A percentile compares a stretch with the other conserved stretches of the same genome.
phyloP scores from a whole-genome alignment of 2,797 vertebrate species.

The Halcyon smyrnensis region DNA sequence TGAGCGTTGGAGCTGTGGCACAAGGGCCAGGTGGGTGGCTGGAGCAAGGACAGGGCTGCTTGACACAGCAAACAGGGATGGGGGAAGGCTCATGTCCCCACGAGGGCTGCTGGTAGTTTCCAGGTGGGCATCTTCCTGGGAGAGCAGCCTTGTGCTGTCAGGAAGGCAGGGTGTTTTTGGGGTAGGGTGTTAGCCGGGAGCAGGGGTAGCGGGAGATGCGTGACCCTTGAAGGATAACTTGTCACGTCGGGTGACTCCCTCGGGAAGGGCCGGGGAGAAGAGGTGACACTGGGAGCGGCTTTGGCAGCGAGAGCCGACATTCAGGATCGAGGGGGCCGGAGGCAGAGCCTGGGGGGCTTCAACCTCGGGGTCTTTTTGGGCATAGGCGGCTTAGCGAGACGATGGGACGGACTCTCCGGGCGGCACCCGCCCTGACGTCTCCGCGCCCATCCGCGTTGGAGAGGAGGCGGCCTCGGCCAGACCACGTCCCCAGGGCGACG shows the following conservation, averaged over 20 bases:
- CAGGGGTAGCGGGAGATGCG: fast-evolving
- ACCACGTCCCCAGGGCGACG: not conserved
- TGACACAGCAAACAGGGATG: too few relatives aligned
- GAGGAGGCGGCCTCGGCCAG: not conserved
- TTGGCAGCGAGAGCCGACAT: slow-evolving; percentile 41
- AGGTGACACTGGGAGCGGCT: not conserved
- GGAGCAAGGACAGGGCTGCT: too few relatives aligned
- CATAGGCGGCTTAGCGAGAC: slow-evolving; percentile 21
- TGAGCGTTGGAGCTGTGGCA: fast-evolving
- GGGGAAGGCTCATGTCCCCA: not conserved
- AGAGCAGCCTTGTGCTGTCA: not conserved
- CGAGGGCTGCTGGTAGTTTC: not conserved
- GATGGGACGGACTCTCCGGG: not conserved
- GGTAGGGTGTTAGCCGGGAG: not conserved
- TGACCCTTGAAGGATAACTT: not conserved
- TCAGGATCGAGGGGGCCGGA: slow-evolving; percentile 25
- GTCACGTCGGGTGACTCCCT: fast-evolving
- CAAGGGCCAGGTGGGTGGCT: not conserved
- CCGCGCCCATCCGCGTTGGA: fast-evolving
- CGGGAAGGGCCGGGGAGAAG: not conserved
- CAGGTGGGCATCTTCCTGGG: not conserved
- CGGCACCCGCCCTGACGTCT: not conserved
- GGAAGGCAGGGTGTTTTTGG: not conserved
- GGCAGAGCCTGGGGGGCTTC: slow-evolving; percentile 13
- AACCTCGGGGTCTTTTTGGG: slow-evolving; percentile 24